Percentiles rank a stretch among this genome's conserved stretches.
Conservation (phyloP, 1,140 invertebrate species). For the Drosophila bocqueti region DNA sequence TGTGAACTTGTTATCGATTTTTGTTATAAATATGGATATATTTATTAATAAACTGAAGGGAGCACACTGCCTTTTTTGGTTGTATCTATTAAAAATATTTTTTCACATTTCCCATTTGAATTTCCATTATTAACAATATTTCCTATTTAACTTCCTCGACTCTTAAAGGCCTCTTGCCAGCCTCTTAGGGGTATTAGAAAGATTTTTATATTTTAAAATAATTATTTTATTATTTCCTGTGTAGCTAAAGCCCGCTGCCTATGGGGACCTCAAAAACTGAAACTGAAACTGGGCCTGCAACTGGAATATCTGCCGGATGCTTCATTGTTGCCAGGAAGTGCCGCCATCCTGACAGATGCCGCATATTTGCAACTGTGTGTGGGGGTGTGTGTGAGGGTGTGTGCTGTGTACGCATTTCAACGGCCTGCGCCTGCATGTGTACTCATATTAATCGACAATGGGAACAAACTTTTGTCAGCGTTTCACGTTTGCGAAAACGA, state of each 20-base stretch:
- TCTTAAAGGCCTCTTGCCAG: too few species aligned
- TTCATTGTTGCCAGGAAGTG: slow-evolving; percentile 25
- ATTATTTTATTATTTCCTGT: not conserved
- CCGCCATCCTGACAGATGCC: slow-evolving; percentile 36
- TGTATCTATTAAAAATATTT: too few species aligned
- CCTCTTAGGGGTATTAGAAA: too few species aligned
- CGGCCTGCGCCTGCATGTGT: slow-evolving; percentile 6
- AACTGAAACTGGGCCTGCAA: slow-evolving; percentile 29
- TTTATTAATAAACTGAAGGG: too few species aligned
- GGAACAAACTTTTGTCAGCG: slow-evolving; percentile 56
- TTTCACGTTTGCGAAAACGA: slow-evolving; percentile 1
- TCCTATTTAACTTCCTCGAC: too few species aligned
- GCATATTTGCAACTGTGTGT: slow-evolving; percentile 14
- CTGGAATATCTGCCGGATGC: slow-evolving; percentile 38
- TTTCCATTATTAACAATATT: too few species aligned
- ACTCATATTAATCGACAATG: slow-evolving; percentile 50
- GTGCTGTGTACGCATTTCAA: slow-evolving; percentile 17
- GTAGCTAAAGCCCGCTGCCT: not conserved
- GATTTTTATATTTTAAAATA: not conserved
- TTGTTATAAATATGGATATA: too few species aligned
- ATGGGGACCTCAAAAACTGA: slow-evolving; percentile 6
- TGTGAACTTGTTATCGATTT: not conserved
- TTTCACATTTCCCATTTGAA: too few species aligned
- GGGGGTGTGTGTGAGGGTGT: slow-evolving; percentile 13
- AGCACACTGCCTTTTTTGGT: too few species aligned